phyloP scores from a whole-genome alignment of 2,113 vertebrate species.

The Loxodonta africana region DNA sequence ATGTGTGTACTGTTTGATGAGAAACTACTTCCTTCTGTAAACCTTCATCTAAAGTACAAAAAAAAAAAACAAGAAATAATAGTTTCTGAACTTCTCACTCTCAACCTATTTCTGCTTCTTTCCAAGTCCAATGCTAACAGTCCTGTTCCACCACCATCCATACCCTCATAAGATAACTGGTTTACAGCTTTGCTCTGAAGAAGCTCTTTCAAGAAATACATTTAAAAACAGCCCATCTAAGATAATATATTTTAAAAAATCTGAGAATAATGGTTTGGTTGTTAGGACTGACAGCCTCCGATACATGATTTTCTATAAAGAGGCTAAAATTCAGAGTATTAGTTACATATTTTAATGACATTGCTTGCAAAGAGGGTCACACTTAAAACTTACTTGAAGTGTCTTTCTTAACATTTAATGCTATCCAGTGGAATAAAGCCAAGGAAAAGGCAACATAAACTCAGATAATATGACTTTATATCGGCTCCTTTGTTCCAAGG shows the following conservation, averaged over 20 bases:
- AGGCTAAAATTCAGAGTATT: background rate
- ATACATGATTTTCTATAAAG: background rate
- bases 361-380: constrained; percentile 12
- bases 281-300: background rate
- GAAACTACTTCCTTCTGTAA: no score
- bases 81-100: background rate
- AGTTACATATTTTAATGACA: constrained; percentile 35
- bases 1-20: no score
- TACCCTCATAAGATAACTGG: background rate
- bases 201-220: constrained; percentile 7
- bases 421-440: background rate
- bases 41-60: no score
- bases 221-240: background rate
- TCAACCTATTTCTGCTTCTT: background rate
- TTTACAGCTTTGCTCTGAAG: background rate
- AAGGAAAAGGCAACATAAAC: constrained; percentile 18
- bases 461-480: background rate
- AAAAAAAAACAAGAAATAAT: background rate
- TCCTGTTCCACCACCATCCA: background rate
- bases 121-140: background rate
- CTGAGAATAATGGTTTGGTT: background rate
- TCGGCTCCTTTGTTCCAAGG: background rate
- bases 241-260: background rate
- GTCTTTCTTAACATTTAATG: constrained; percentile 2
- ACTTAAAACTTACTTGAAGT: background rate